Evolutionary conservation across 2,797 vertebrate species (phyloP), one percentile per base, ranked within the genome.

Genomic region (Parambassis ranga): DNA sequence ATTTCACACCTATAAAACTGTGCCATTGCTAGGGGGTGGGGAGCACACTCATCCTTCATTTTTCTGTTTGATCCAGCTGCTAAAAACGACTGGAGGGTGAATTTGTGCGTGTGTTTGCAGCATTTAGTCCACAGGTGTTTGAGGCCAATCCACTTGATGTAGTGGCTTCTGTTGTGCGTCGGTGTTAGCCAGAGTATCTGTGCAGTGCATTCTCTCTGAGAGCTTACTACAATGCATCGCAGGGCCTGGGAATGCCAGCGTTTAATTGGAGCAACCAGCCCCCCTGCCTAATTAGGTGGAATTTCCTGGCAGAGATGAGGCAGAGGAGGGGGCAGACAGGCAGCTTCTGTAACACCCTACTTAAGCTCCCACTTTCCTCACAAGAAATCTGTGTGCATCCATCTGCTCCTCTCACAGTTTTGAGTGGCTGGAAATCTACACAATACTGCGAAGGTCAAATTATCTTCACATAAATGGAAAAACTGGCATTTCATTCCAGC

Each of bases 231-330:
- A 90, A 87, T 88, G 66, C 73, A 67, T 82, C 63, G 66, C 64
- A 75, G 69, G 65, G 57, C 81, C 78, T 83, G 79, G 81, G 90
- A 89, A 89, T 82, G 79, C 79, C 69, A 80, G 78, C 73, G 71
- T 85, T 81, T 91, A 91, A 92, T 91, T 91, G 84, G 81, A 82
- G 77, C 73, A 72, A 79, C 77, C 74, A 83, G 76, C 58, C 86
- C 58, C 86, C 42, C 69, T 83, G 78, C 74, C 79, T 90, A 91
- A 92, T 91, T 90, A 86, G 78, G 76, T 87, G 86, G 88, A 87
- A 92, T 92, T 91, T 92, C 85, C 86, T 92, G 87, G 86, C 83
- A 81, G 61, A 50, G 42, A 77, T 70, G 69, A 44, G 60, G 68
- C 20, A 51, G 53, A 49, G 19, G 23, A 14, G 7, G 41, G 50